These are phyloP conservation scores for Acipenser ruthenus DNA, from an alignment of 2,797 vertebrate genomes.

Conservation along the genomic window DNA sequence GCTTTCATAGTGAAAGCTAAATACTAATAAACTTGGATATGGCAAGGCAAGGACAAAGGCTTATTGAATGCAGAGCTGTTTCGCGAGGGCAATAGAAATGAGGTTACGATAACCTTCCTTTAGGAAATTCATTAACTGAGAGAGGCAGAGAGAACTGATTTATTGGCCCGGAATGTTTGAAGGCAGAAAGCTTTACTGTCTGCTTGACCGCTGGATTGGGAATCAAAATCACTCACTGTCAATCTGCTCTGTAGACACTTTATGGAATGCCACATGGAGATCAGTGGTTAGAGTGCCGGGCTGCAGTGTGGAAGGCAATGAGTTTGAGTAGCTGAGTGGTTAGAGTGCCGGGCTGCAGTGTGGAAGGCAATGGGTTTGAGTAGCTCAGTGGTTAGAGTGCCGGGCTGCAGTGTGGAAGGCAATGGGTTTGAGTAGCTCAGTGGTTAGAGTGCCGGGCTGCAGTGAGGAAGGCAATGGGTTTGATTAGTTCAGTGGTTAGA, in stretches of 20 bases:
- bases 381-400: too few species aligned
- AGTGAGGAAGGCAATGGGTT: too few species aligned
- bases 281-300: neutral
- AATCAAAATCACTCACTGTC: slow-evolving; percentile 10
- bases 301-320: too few species aligned
- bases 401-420: too few species aligned
- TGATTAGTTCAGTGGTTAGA: too few species aligned
- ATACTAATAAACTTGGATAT: slow-evolving; percentile 7
- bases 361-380: too few species aligned
- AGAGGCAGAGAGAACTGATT: slow-evolving; percentile 25
- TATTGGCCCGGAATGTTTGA: slow-evolving; percentile 9
- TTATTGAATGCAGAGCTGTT: slow-evolving; percentile 8
- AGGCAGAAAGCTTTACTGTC: slow-evolving; percentile 15
- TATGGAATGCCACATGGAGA: slow-evolving; percentile 9
- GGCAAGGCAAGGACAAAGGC: slow-evolving; percentile 12
- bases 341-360: too few species aligned
- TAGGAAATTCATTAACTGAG: slow-evolving; percentile 28
- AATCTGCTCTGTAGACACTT: slow-evolving; percentile 3
- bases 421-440: too few species aligned
- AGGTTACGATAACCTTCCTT: slow-evolving; percentile 29
- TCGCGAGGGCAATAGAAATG: slow-evolving; percentile 10
- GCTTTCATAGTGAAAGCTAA: neutral
- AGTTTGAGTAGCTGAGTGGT: too few species aligned
- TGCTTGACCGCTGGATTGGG: slow-evolving; percentile 6
- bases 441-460: too few species aligned